These are phyloP conservation scores for Mus minutoides DNA, from an alignment of 2,797 vertebrate species.

Conservation along the genomic window DNA sequence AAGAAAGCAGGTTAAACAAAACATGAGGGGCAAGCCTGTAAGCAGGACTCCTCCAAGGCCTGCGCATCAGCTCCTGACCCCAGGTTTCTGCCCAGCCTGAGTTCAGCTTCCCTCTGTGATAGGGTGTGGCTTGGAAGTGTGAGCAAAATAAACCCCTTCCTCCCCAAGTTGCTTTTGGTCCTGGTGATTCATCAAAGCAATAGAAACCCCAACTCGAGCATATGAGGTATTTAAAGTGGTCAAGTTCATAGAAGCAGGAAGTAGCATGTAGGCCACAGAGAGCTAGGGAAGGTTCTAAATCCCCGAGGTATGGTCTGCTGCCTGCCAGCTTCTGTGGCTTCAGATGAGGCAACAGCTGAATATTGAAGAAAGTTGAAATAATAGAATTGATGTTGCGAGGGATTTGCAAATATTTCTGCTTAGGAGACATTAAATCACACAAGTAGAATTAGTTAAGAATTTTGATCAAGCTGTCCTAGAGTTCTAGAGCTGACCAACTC, in stretches of 20 bases:
- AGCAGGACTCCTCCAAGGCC: not conserved
- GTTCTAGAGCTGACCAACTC: no score
- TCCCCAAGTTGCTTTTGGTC: not conserved
- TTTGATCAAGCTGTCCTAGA: not conserved
- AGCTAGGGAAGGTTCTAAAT: not conserved
- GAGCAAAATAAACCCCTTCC: not conserved
- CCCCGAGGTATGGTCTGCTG: not conserved
- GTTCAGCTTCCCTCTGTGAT: not conserved
- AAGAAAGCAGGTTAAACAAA: not conserved
- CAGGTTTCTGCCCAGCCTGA: no score
- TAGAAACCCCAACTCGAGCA: no score
- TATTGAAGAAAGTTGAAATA: not conserved
- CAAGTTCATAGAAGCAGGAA: not conserved
- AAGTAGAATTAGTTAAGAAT: not conserved
- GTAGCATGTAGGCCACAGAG: not conserved
- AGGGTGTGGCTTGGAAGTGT: not conserved
- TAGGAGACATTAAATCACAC: not conserved
- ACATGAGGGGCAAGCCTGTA: no score
- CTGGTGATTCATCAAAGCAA: not conserved
- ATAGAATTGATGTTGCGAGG: not conserved
- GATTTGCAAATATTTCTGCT: not conserved
- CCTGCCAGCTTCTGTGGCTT: not conserved
- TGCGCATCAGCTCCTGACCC: not conserved
- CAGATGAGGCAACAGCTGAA: not conserved
- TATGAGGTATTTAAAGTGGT: not conserved